Evolutionary conservation across 2,797 vertebrate genomes (phyloP).

Genomic region (Halcyon leucocephala): DNA sequence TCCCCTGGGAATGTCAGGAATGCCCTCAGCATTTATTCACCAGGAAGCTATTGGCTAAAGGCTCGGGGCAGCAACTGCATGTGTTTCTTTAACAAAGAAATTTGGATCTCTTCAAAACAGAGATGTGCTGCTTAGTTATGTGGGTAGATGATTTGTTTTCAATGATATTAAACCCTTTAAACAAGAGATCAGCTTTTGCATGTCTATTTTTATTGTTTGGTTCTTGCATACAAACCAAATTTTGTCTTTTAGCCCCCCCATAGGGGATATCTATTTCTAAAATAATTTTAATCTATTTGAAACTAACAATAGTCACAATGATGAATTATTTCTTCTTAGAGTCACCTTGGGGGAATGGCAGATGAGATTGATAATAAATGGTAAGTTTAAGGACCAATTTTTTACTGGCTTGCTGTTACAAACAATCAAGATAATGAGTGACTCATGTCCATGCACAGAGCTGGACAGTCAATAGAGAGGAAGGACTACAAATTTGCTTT

Average conservation of each 20-base stretch:
- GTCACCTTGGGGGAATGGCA: not conserved
- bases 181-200: not conserved
- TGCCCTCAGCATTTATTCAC: conserved; percentile 22
- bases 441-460: fast-evolving
- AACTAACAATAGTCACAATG: not conserved
- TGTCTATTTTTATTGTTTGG: not conserved
- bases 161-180: not conserved
- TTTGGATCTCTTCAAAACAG: not conserved
- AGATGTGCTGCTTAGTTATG: not conserved
- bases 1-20: conserved; percentile 58
- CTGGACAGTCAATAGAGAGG: not conserved
- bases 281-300: not conserved
- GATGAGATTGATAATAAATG: not conserved
- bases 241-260: not conserved
- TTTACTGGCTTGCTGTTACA: not conserved
- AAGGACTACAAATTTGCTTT: not conserved
- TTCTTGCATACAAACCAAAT: not conserved
- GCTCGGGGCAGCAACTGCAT: not conserved
- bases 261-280: not conserved
- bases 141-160: not conserved
- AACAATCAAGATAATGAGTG: not conserved
- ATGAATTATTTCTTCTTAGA: not conserved
- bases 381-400: not conserved
- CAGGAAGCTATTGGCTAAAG: conserved; percentile 4
- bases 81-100: not conserved